phyloP scores from a whole-genome alignment of 1,140 invertebrate species.

The Calephelis nemesis region DNA sequence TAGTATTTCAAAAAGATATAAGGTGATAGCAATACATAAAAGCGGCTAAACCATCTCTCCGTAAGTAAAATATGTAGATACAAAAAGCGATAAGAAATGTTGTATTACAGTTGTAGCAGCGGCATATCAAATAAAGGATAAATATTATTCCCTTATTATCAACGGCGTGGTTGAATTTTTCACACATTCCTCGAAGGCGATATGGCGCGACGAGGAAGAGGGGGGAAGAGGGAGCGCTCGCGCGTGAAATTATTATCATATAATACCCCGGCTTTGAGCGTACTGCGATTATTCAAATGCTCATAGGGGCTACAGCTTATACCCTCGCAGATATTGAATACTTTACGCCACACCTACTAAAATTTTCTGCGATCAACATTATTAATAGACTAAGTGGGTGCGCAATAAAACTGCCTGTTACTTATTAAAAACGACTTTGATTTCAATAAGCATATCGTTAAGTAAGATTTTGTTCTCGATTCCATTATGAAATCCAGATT shows the following conservation, averaged over 20 bases:
- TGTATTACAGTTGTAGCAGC: constrained; percentile 19
- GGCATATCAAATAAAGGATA: constrained; percentile 17
- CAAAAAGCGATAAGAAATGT: constrained; percentile 13
- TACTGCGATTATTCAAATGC: constrained; percentile 73
- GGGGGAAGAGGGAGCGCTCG: constrained; percentile 50
- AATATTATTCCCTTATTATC: constrained; percentile 39
- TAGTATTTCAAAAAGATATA: too few species aligned
- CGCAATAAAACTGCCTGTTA: neutral
- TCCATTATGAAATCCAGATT: too few species aligned
- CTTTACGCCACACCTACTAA: constrained; percentile 52
- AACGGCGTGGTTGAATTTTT: constrained; percentile 56
- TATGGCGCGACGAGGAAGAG: constrained; percentile 39
- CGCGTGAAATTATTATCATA: constrained; percentile 78
- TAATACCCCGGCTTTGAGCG: constrained; percentile 67
- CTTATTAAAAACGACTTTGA: too few species aligned
- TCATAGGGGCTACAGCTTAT: constrained; percentile 47
- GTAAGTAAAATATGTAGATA: constrained; percentile 17
- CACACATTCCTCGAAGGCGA: constrained; percentile 62
- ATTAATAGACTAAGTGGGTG: neutral
- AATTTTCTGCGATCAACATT: constrained; percentile 14
- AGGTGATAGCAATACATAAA: neutral
- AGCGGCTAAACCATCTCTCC: neutral
- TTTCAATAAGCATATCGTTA: too few species aligned
- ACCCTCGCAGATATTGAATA: constrained; percentile 57
- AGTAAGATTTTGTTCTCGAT: too few species aligned